Conservation (phyloP, 2,797 vertebrate species). For the Dallia pectoralis region DNA sequence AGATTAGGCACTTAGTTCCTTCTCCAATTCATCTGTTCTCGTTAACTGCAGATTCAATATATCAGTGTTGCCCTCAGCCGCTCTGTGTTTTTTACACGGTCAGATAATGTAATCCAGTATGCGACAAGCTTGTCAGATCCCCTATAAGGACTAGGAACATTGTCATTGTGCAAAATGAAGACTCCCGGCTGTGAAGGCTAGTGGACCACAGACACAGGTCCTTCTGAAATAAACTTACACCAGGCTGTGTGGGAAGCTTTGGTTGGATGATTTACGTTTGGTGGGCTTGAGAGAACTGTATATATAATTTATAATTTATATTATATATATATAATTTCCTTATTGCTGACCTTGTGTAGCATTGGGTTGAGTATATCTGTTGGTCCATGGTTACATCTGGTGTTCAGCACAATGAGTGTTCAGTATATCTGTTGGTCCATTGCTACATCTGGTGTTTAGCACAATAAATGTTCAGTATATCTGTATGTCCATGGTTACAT, state of each 20-base stretch:
- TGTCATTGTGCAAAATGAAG: neutral
- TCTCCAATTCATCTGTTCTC: constrained; percentile 36
- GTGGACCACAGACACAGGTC: neutral
- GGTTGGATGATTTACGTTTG: neutral
- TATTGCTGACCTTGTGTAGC: neutral
- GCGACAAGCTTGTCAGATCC: constrained; percentile 15
- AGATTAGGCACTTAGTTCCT: constrained; percentile 34
- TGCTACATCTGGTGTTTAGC: constrained; percentile 8
- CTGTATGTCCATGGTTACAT: constrained; percentile 22
- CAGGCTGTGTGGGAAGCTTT: neutral
- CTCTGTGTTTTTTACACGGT: constrained; percentile 3
- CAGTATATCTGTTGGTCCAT: constrained; percentile 28
- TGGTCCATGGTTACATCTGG: constrained; percentile 13
- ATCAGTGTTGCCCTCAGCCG: constrained; percentile 6
- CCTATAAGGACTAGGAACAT: constrained; percentile 29
- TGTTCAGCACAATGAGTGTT: constrained; percentile 6
- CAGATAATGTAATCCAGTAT: constrained; percentile 18
- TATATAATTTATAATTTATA: no score
- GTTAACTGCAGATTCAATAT: constrained; percentile 18
- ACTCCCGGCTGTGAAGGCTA: neutral
- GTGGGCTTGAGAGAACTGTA: neutral
- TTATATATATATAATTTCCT: neutral
- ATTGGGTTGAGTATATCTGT: constrained; percentile 25
- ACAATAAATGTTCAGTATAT: constrained; percentile 17
- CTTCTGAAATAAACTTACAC: neutral